phyloP scores from a whole-genome alignment of 1,140 invertebrate species.

The Phthorimaea operculella region DNA sequence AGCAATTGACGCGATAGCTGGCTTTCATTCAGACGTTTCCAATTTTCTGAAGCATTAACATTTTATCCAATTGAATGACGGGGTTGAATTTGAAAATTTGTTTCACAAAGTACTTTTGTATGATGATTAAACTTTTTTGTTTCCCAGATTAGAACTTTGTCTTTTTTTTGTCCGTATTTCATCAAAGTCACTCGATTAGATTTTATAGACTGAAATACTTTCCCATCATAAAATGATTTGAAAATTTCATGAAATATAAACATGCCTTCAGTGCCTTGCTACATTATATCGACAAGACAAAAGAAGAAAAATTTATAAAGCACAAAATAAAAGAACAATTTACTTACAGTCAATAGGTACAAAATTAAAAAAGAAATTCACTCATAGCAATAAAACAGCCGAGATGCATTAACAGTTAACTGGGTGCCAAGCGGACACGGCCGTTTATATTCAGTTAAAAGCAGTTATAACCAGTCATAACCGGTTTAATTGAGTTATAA shows the following conservation, averaged over 20 bases:
- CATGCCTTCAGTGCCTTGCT: too few relatives aligned
- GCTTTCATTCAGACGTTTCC: conserved; percentile 4
- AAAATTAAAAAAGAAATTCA: not conserved
- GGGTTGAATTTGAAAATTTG: conserved; percentile 3
- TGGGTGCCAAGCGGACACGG: conserved; percentile 25
- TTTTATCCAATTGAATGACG: conserved; percentile 1
- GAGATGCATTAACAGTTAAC: conserved; percentile 32
- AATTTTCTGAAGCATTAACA: conserved; percentile 1
- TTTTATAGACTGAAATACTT: too few relatives aligned
- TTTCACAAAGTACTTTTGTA: not conserved
- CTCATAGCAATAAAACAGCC: conserved; percentile 22
- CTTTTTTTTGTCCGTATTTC: conserved; percentile 26
- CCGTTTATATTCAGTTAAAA: conserved; percentile 17
- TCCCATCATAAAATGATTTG: too few relatives aligned
- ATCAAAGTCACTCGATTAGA: not conserved
- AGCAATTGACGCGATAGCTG: conserved; percentile 5
- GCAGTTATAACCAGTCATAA: conserved; percentile 22
- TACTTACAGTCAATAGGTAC: not conserved
- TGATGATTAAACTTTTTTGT: conserved; percentile 18
- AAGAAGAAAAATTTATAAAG: too few relatives aligned
- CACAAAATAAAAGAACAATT: not conserved
- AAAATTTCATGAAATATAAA: too few relatives aligned
- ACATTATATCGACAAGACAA: too few relatives aligned
- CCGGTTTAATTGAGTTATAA: conserved; percentile 26
- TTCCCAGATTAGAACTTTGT: conserved; percentile 31